Conservation (phyloP, 2,113 vertebrate genomes). For the rat (Rattus norvegicus) region GRCr8 NC_086019.1:18935501-18936000, state of each 20-base stretch:
- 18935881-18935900: conserved; percentile 34
- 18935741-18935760: not conserved
- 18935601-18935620: conserved; percentile 18
- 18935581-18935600: not conserved
- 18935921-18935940: conserved; percentile 35
- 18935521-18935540: not conserved
- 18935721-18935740: conserved; percentile 7
- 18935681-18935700: not conserved
- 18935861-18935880: conserved; percentile 17
- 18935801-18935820: not conserved
- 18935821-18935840: not conserved
- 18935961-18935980: not conserved
- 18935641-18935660: not conserved
- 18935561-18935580: not conserved
- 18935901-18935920: conserved; percentile 43
- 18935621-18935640: not conserved
- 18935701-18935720: not conserved
- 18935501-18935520: not conserved
- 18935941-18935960: conserved; percentile 8
- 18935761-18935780: conserved; percentile 38
- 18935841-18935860: conserved; percentile 35
- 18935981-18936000: not conserved
- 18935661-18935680: not conserved
- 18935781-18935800: conserved; percentile 57
- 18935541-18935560: not conserved